These are phyloP conservation scores for Camponotus fellah DNA, from an alignment of 2,888 invertebrate genomes.

Conservation along the genomic window DNA sequence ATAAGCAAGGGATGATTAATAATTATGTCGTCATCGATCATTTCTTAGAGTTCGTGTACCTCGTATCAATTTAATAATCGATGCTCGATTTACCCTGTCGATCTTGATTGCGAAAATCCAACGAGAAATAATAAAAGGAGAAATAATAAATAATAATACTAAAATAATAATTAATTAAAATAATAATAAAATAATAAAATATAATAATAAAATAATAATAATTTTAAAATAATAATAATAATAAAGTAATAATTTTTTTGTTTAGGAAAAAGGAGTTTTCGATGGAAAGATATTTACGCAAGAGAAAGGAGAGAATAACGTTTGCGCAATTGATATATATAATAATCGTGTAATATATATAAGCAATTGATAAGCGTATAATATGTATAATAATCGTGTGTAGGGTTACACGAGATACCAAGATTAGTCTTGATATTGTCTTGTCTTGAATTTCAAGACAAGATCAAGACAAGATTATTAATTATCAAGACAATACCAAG, in stretches of 20 bases:
- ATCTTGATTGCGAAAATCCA: background rate
- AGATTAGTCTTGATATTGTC: too few species aligned
- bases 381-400: background rate
- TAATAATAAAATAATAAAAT: background rate
- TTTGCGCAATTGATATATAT: constrained; percentile 1
- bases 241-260: background rate
- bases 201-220: background rate
- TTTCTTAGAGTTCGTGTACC: background rate
- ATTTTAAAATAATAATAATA: background rate
- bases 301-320: background rate
- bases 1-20: constrained; percentile 44
- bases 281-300: background rate
- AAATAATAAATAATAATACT: background rate
- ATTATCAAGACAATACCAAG: too few species aligned
- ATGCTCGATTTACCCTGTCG: background rate
- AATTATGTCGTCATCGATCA: constrained; percentile 50
- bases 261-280: background rate
- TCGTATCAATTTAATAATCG: constrained; percentile 1
- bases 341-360: too few species aligned
- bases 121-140: too few species aligned
- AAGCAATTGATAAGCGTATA: too few species aligned
- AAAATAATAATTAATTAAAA: background rate
- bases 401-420: too few species aligned
- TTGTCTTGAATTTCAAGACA: too few species aligned
- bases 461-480: too few species aligned